A percentile compares a stretch with the other conserved stretches of the same genome.
Evolutionary conservation across 2,888 invertebrate genomes (phyloP).

Genomic region (Cheilosia scutellata): DNA sequence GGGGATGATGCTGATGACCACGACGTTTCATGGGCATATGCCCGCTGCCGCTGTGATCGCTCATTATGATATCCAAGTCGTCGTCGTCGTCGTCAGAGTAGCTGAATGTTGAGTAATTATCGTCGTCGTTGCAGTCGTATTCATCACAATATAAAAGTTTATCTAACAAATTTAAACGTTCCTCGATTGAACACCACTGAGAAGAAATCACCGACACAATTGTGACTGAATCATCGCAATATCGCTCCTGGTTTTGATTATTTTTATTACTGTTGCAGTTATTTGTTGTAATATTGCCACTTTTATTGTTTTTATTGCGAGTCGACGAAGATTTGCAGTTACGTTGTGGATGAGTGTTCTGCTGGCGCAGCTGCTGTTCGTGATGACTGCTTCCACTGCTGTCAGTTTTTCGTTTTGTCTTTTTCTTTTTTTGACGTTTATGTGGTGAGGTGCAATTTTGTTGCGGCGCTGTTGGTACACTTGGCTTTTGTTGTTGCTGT

Average conservation of each 20-base stretch:
- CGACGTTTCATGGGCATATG: conserved; percentile 85
- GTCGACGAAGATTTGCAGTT: conserved; percentile 68
- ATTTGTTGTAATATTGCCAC: conserved; percentile 52
- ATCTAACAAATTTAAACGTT: conserved; percentile 82
- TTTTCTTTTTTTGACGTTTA: conserved; percentile 77
- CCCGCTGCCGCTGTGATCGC: conserved; percentile 78
- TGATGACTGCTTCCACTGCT: conserved; percentile 55
- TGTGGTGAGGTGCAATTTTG: conserved; percentile 57
- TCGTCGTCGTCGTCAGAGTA: conserved; percentile 67
- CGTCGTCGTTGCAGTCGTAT: conserved; percentile 78
- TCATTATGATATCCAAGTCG: conserved; percentile 70
- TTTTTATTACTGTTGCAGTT: conserved; percentile 68
- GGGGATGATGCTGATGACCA: conserved; percentile 91
- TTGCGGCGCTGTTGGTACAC: conserved; percentile 56
- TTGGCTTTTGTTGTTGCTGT: conserved; percentile 44
- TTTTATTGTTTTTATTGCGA: conserved; percentile 68
- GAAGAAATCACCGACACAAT: conserved; percentile 81
- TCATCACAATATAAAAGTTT: conserved; percentile 83
- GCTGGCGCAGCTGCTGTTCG: conserved; percentile 70
- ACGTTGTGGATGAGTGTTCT: conserved; percentile 68
- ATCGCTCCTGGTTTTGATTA: conserved; percentile 55
- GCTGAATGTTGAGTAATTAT: conserved; percentile 70
- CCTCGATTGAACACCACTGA: conserved; percentile 83
- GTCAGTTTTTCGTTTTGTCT: conserved; percentile 76
- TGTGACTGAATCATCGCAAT: conserved; percentile 71